Conservation (phyloP, 2,888 invertebrate genomes). For the Hydraecia micacea region DNA sequence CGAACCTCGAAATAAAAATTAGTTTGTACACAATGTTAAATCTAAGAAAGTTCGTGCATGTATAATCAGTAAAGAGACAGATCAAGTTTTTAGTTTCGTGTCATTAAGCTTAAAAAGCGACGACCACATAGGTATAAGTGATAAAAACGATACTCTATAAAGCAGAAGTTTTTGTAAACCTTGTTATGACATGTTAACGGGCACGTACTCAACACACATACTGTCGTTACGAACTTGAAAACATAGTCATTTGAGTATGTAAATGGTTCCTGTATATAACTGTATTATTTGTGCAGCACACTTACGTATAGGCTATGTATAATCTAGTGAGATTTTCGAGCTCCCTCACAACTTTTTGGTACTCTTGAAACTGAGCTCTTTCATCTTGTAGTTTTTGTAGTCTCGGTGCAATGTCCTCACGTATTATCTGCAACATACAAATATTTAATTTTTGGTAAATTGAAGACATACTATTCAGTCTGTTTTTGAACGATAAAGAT, state of each 20-base stretch:
- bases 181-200: background rate
- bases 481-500: background rate
- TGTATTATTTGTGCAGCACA: background rate
- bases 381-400: conserved; percentile 96
- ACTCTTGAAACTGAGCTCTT: conserved; percentile 95
- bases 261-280: background rate
- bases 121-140: background rate
- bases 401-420: conserved; percentile 97
- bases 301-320: conserved; percentile 93
- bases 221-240: background rate
- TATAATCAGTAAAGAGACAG: background rate
- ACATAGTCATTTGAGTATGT: background rate
- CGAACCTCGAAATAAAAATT: conserved; percentile 78
- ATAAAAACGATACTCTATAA: background rate
- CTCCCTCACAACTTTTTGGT: conserved; percentile 95
- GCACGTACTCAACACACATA: background rate
- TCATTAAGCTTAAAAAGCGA: background rate
- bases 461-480: background rate
- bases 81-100: background rate
- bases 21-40: background rate
- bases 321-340: conserved; percentile 95
- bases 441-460: background rate
- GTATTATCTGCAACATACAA: conserved; percentile 88
- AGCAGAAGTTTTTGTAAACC: background rate
- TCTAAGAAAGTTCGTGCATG: background rate